Evolutionary conservation across 2,113 vertebrate species (phyloP), one percentile per base, ranked within the genome.

Genomic region (Oxyruncus cristatus): DNA sequence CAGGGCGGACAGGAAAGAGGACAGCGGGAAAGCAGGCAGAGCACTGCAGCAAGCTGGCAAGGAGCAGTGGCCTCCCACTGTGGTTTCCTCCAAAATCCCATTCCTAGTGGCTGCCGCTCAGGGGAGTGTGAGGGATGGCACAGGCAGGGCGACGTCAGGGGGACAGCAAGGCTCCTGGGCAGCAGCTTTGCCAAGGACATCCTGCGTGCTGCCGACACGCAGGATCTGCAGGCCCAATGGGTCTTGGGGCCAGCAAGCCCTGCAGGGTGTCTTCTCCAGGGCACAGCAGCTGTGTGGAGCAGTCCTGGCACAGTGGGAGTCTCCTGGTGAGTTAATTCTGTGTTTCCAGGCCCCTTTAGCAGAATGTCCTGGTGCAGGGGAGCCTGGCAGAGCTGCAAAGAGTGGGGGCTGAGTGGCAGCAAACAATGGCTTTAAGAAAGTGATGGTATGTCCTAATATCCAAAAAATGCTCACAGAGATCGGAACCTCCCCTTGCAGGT

Each of bases 191-290:
- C 82, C 88, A 85, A 66, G 56, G 58, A 49, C 52, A 75, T 85
- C 19, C 59, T 0, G 0, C 2, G 32, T 5, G 7, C 46, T 75
- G 52, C 5, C 1, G 0, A 71, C 52, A 30, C 1, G 0, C 27
- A 56, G 33, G 13, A 3, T 5, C 73, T 80, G 44, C 22, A 6
- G 42, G 21, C 27, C 21, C 78, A 68, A 66, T 0, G 2, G 53
- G 71, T 27, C 21, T 7, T 47, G 35, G 67, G 62, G 62, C 44
- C 17, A 11, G 74, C 3, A 2, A 67, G 74, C 59, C 32, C 68
- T 44, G 52, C 19, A 16, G n/a, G 59, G 50, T 85, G 81, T 49
- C 85, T 81, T 84, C 63, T 77, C 73, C 66, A 85, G 73, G 47
- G 85, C 70, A 66, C 41, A 74, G 50, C 9, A 14, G 73, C 73